Conservation (phyloP, 2,888 invertebrate species). For the Carcina quercana region DNA sequence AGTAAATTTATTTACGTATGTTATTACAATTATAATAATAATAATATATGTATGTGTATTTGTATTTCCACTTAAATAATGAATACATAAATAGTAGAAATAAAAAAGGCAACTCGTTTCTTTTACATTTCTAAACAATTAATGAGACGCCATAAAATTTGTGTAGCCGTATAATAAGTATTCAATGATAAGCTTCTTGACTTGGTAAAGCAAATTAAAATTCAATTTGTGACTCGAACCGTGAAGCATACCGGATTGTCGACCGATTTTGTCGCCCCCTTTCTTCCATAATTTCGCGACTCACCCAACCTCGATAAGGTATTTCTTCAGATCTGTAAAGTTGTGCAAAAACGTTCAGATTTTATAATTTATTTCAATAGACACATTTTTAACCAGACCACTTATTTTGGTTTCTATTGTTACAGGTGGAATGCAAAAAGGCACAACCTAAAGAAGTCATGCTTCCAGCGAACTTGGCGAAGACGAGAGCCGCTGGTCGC, state of each 20-base stretch:
- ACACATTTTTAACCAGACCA: slow-evolving; percentile 6
- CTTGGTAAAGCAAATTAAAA: slow-evolving; percentile 68
- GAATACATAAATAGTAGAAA: no score
- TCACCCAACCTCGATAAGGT: slow-evolving; percentile 44
- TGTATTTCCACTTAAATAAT: no score
- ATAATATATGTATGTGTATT: no score
- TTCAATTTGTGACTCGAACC: slow-evolving; percentile 67
- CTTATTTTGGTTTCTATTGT: slow-evolving; percentile 26
- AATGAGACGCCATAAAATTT: slow-evolving; percentile 46
- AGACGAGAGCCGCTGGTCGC: slow-evolving; percentile 95
- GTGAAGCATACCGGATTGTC: slow-evolving; percentile 68
- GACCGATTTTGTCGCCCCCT: slow-evolving; percentile 60
- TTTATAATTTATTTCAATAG: background rate
- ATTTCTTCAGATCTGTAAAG: slow-evolving; percentile 44
- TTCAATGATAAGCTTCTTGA: slow-evolving; percentile 66
- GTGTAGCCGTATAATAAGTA: slow-evolving; percentile 57
- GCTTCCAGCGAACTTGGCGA: slow-evolving; percentile 97
- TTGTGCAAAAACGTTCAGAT: slow-evolving; percentile 18
- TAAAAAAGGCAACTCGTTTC: no score
- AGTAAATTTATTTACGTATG: no score
- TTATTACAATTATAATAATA: no score
- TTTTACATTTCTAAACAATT: slow-evolving; percentile 44
- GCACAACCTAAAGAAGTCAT: slow-evolving; percentile 99
- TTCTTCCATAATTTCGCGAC: slow-evolving; percentile 58
- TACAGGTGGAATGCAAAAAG: slow-evolving; percentile 99